These are phyloP conservation scores for Seriola dumerili DNA, from an alignment of 2,113 vertebrate genomes.

Conservation along the genomic window DNA sequence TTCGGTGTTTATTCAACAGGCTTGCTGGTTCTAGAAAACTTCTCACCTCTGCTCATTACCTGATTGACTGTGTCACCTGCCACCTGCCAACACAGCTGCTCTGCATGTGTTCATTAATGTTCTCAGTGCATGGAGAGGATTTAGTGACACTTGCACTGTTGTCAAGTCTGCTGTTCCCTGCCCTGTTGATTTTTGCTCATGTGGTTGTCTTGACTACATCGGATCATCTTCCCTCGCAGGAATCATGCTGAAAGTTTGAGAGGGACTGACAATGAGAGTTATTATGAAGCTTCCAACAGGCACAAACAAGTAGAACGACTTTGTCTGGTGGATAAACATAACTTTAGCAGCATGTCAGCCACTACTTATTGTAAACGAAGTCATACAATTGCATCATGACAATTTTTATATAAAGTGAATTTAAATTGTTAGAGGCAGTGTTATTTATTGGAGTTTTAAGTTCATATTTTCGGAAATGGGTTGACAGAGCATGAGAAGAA, in stretches of 20 bases:
- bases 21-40: slow-evolving; percentile 11
- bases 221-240: neutral
- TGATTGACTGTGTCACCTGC: slow-evolving; percentile 52
- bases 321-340: neutral
- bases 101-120: slow-evolving; percentile 31
- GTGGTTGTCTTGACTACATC: neutral
- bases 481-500: neutral
- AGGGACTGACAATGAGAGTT: neutral
- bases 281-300: neutral
- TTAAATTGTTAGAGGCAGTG: neutral
- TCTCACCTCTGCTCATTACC: slow-evolving; percentile 23
- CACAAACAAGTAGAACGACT: neutral
- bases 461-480: neutral
- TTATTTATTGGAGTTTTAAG: neutral
- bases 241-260: neutral
- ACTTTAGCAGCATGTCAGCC: neutral
- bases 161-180: neutral
- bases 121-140: slow-evolving; percentile 13
- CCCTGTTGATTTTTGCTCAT: neutral
- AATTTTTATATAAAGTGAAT: neutral
- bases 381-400: neutral
- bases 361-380: neutral
- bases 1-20: slow-evolving; percentile 44
- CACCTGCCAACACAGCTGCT: slow-evolving; percentile 50
- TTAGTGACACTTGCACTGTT: slow-evolving; percentile 23